Evolutionary conservation across 2,113 vertebrate genomes (phyloP), one percentile per base, ranked within the genome.

Genomic region (Spea multiplicata): DNA sequence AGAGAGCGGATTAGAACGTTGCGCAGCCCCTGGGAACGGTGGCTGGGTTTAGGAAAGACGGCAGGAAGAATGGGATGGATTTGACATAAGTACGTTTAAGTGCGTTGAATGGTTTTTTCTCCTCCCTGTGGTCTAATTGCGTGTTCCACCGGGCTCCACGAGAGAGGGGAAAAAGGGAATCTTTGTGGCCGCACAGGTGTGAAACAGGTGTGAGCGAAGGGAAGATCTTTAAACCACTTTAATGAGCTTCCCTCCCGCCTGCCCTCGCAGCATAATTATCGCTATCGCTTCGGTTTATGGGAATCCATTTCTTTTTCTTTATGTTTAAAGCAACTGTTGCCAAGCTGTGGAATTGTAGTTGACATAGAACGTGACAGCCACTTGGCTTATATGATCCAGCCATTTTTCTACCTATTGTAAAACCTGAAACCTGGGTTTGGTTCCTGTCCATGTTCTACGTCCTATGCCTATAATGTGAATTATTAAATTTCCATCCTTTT

Each of bases 31-130:
- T 82, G 95, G 94, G 95, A 93, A 92, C 87, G 87, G 90, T 90
- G 91, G 93, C 91, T 91, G 92, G 91, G 86, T 88, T 88, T 89
- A 92, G 92, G 91, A 91, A 90, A 91, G 90, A 92, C 92, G 92
- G 89, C 95, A 95, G 93, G 95, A 96, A 95, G 93, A 95, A 90
- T 84, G 89, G 92, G 94, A 97, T 98, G 96, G 94, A 95, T 97
- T 97, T 98, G 95, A 97, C 95, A 97, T 95, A 94, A 97, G 94
- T 92, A 94, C 93, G 92, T 94, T 95, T 94, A 95, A 95, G 93
- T 93, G 94, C 87, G 71, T 9, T 90, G 85, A 91, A 92, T 92
- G 92, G 90, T 88, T 93, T 92, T 91, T 87, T 90, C 91, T 90
- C 93, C 93, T 96, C 95, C 94, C 94, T 89, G 94, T 49, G 88